phyloP scores from a whole-genome alignment of 2,113 vertebrate genomes.

The Alethe diademata region DNA sequence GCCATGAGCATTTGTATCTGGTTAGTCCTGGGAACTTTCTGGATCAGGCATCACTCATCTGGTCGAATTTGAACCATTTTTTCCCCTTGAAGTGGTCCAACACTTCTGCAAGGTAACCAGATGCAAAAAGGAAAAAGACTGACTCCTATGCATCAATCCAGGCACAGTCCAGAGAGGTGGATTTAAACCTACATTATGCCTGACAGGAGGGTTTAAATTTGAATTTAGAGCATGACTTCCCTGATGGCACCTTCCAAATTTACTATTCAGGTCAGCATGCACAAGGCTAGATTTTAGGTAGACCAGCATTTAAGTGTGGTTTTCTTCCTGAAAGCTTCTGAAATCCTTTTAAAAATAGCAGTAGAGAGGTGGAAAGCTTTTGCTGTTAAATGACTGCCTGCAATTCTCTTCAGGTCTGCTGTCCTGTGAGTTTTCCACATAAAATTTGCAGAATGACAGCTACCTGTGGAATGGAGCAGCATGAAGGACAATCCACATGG shows the following conservation, averaged over 20 bases:
- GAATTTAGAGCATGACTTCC: not conserved
- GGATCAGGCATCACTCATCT: not conserved
- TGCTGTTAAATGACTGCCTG: not conserved
- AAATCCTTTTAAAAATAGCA: not conserved
- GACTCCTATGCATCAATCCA: not conserved
- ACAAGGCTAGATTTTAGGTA: not conserved
- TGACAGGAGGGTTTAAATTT: not conserved
- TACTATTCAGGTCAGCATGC: not conserved
- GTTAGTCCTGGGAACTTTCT: not conserved
- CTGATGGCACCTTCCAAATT: not conserved
- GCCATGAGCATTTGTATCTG: rapidly evolving
- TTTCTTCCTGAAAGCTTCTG: not conserved
- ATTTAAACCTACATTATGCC: not conserved
- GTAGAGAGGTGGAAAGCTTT: not conserved
- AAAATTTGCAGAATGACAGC: not conserved
- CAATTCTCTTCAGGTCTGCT: not conserved
- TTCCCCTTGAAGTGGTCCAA: not conserved
- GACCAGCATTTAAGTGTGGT: not conserved
- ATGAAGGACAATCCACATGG: not conserved
- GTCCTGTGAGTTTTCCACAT: not conserved
- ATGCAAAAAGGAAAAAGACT: not conserved
- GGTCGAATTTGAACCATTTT: not conserved
- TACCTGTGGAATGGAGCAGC: not conserved
- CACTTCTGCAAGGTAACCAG: not conserved
- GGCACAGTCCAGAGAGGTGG: not conserved